phyloP scores from a whole-genome alignment of 2,113 vertebrate species.

The Podocnemis expansa region DNA sequence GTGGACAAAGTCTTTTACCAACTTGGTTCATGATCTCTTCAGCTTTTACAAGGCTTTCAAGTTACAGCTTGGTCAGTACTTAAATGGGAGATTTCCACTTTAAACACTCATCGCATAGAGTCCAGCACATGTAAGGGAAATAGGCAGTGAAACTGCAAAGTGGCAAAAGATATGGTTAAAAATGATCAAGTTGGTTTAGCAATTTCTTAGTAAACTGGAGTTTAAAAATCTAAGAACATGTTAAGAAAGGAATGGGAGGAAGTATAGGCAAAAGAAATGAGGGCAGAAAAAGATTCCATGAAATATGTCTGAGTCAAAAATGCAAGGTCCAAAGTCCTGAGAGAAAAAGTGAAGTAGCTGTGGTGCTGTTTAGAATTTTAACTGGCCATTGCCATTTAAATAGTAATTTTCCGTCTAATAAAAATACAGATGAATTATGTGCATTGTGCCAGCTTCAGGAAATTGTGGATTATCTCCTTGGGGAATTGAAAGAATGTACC shows the following conservation, averaged over 20 bases:
- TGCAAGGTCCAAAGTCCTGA: background rate
- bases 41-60: background rate
- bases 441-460: background rate
- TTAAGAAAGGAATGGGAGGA: background rate
- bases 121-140: background rate
- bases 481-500: background rate
- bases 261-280: background rate
- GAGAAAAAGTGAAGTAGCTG: background rate
- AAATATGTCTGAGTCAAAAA: background rate
- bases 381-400: background rate
- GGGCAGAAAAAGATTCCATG: background rate
- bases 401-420: background rate
- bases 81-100: background rate
- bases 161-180: background rate
- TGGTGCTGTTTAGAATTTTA: background rate
- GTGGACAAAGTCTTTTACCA: background rate
- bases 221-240: background rate
- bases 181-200: background rate
- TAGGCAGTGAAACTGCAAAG: background rate
- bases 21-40: background rate
- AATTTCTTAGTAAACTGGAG: background rate
- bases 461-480: background rate
- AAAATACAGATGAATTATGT: background rate
- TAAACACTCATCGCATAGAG: background rate
- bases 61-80: background rate